Conservation (phyloP, 2,797 vertebrate genomes). For the Sebastes nivosus region DNA sequence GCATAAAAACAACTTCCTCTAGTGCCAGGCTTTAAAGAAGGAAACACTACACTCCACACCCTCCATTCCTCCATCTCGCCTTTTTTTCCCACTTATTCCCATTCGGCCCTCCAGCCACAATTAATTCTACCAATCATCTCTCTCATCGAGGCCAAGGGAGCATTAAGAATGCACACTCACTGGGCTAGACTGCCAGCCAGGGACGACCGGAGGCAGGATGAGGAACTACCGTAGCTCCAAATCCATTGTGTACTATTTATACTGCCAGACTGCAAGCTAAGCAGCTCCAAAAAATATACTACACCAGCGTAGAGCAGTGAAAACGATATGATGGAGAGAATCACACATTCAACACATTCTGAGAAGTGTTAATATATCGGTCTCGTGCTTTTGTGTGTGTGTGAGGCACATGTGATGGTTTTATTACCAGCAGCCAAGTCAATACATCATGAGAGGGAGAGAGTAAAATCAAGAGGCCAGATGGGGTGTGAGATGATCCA, state of each 20-base stretch:
- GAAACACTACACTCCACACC: conserved; percentile 31
- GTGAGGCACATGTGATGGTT: conserved; percentile 32
- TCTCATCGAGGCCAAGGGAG: conserved; percentile 73
- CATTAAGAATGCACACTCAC: conserved; percentile 82
- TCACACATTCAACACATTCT: conserved; percentile 48
- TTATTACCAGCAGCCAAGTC: conserved; percentile 57
- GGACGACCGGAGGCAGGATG: conserved; percentile 59
- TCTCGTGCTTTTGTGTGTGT: neutral
- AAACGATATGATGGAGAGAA: conserved; percentile 12
- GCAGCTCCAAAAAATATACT: conserved; percentile 40
- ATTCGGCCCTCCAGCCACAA: conserved; percentile 81
- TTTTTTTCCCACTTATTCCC: conserved; percentile 56
- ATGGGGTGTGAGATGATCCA: conserved; percentile 67
- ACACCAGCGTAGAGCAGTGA: neutral
- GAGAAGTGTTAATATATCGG: conserved; percentile 49
- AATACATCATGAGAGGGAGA: conserved; percentile 47
- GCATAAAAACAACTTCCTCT: conserved; percentile 50
- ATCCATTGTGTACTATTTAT: conserved; percentile 58
- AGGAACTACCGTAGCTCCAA: conserved; percentile 46
- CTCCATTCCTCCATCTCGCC: conserved; percentile 24
- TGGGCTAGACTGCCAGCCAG: conserved; percentile 56
- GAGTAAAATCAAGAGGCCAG: conserved; percentile 56
- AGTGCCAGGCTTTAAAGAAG: conserved; percentile 40
- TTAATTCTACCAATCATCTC: conserved; percentile 82
- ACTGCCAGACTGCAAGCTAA: conserved; percentile 62